Conservation (phyloP, 2,797 vertebrate species). For the Bucorvus abyssinicus region DNA sequence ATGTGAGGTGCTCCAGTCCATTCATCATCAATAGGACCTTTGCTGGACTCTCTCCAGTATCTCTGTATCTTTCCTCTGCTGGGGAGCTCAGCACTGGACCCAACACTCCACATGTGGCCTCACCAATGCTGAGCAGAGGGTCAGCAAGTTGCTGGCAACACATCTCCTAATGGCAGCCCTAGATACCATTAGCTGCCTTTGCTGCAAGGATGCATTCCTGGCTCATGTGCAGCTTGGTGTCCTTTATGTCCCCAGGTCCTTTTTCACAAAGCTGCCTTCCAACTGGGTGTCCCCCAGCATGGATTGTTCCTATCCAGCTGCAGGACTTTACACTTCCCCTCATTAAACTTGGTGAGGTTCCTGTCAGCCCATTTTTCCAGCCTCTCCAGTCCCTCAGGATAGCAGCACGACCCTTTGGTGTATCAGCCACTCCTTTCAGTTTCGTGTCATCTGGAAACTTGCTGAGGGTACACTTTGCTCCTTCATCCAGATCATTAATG, state of each 20-base stretch:
- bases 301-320: background rate
- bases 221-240: background rate
- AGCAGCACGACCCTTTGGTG: background rate
- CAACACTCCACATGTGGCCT: background rate
- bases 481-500: background rate
- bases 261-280: background rate
- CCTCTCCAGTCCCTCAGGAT: background rate
- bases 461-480: background rate
- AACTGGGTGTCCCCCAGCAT: background rate
- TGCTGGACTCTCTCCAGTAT: background rate
- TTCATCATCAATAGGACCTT: background rate
- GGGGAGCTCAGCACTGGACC: background rate
- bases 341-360: background rate
- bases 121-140: background rate
- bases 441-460: background rate
- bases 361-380: background rate
- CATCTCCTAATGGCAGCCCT: background rate
- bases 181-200: too few species aligned
- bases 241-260: background rate
- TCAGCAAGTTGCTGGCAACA: background rate
- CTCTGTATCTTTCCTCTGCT: background rate
- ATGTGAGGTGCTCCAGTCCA: too few species aligned
- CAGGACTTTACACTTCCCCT: background rate
- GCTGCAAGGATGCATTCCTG: background rate
- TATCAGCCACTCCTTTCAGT: background rate